Evolutionary conservation across 2,888 invertebrate genomes (phyloP).

Genomic region (Drosophila imparisetae): DNA sequence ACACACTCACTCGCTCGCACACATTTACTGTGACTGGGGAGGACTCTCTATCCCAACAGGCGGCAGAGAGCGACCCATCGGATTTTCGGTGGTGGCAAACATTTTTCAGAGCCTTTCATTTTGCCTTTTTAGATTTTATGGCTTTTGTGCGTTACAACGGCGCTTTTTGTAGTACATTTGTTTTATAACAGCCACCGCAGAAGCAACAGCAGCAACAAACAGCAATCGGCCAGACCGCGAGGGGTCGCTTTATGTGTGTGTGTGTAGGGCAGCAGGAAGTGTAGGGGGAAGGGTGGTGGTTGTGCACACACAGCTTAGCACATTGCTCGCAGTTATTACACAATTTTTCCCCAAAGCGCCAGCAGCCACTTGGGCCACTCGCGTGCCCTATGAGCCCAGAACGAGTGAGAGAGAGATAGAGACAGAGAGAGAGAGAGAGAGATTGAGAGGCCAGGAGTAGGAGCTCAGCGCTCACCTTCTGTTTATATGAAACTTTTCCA

Average conservation of each 20-base stretch:
- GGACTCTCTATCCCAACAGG: conserved; percentile 27
- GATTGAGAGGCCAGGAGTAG: conserved; percentile 13
- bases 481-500: conserved; percentile 75
- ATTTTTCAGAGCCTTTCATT: conserved; percentile 71
- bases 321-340: conserved; percentile 78
- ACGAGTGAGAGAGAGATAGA: conserved; percentile 15
- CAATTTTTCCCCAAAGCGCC: conserved; percentile 77
- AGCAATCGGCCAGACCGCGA: conserved; percentile 31
- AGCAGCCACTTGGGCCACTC: conserved; percentile 62
- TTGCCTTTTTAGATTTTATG: conserved; percentile 79
- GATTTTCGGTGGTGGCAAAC: conserved; percentile 75
- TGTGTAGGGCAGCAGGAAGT: conserved; percentile 6
- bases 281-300: background rate
- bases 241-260: conserved; percentile 21
- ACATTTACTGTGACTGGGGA: conserved; percentile 20
- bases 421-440: background rate
- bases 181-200: conserved; percentile 75
- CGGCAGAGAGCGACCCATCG: conserved; percentile 33
- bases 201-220: conserved; percentile 38
- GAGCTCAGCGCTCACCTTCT: conserved; percentile 53
- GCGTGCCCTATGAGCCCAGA: conserved; percentile 43
- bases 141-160: conserved; percentile 78
- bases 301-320: conserved; percentile 68
- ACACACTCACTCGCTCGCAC: conserved; percentile 3
- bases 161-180: conserved; percentile 76